Base-by-base conservation (phyloP, 2,797 vertebrate genomes). In the Gallinago nigripennis region DNA sequence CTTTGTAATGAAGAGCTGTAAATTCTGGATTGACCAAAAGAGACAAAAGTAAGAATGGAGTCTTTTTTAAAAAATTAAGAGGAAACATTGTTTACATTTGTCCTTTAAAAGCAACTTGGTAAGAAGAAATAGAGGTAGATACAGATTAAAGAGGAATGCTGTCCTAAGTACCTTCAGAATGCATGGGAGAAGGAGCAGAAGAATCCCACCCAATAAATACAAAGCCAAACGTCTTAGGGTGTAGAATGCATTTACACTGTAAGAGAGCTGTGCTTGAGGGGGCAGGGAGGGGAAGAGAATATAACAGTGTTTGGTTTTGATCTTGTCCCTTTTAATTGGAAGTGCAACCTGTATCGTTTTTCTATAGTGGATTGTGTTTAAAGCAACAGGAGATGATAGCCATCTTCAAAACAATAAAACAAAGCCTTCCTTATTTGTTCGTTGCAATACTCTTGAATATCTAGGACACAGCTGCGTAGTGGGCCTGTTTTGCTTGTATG, bases 1-100 rank as follows among this genome's bases (percentile, higher is more conserved):
- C 97, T 99, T 99, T 61, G 99, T 98, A 81, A 98, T 98, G 98
- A 99, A 99, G 98, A 99, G 99, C 97, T 99, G 99, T 97, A 99
- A 99, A 96, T 99, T 99, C 97, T 99, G 99, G 99, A 99, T 99
- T 77, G 98, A 99, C 83, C 96, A 97, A 54, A 99, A 99, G 95
- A 98, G 92, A 28, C 98, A 98, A 89, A 98, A 97, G 99, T 99
- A 97, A 98, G 98, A 75, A 69, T 75, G 12, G 9, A 41, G 2
- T 89, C n/a, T 85, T 77, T 39, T 8, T 3, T 3, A 28, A 50
- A 53, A 48, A 23, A 17, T 4, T 9, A 18, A 50, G 28, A 39
- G 10, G 11, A 79, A 80, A 48, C 25, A 2, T 84, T 94, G 11
- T 48, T 88, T 63, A 19, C 6, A 9, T 82, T 66, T 64, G 21